Evolutionary conservation across 1,140 invertebrate genomes (phyloP).

Genomic region (Caenorhabditis elegans): DNA sequence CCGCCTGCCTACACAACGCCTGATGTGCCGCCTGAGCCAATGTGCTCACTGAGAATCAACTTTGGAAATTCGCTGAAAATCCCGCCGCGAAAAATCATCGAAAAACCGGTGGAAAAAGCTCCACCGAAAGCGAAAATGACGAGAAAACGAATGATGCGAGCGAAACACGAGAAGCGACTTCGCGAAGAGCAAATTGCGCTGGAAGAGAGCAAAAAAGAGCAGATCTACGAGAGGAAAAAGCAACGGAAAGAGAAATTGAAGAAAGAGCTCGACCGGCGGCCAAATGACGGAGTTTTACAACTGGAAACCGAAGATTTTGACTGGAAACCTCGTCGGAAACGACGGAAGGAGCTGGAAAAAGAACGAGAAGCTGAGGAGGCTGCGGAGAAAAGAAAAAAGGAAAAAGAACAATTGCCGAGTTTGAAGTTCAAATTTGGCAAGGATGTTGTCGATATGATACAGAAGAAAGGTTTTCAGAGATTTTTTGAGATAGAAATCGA

Average conservation of each 20-base stretch:
- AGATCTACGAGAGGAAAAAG: too few species aligned
- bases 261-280: too few species aligned
- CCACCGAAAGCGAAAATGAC: background rate
- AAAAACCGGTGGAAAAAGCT: background rate
- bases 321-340: background rate
- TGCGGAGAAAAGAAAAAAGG: background rate
- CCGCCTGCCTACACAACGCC: too few species aligned
- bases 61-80: too few species aligned
- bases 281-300: too few species aligned
- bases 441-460: background rate
- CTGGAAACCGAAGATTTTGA: too few species aligned
- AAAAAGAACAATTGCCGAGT: background rate
- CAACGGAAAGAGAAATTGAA: too few species aligned
- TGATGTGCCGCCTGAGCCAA: too few species aligned
- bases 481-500: too few species aligned
- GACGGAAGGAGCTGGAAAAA: background rate
- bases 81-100: background rate
- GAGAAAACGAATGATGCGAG: background rate
- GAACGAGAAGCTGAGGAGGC: background rate
- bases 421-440: background rate
- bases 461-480: background rate
- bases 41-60: too few species aligned
- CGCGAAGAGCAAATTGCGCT: background rate
- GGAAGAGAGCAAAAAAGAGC: background rate
- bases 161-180: background rate